These are phyloP conservation scores for Heliothis peltigera DNA, from an alignment of 2,888 invertebrate species.

Conservation along the genomic window DNA sequence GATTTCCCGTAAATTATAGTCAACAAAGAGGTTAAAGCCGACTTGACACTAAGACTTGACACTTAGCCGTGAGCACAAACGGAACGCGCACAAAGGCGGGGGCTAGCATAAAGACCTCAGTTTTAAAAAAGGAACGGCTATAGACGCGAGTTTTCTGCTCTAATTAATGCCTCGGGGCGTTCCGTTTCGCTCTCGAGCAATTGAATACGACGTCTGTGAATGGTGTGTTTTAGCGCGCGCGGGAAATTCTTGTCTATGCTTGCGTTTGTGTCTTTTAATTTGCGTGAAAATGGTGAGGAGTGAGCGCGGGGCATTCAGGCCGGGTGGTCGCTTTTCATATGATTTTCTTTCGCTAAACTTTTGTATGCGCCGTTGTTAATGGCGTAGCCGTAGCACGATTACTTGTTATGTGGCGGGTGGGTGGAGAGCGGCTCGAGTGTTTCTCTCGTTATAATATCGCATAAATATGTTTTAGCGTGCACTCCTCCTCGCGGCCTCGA, in stretches of 20 bases:
- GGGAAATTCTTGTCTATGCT: constrained; percentile 81
- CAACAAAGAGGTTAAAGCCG: constrained; percentile 75
- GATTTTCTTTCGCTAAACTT: constrained; percentile 73
- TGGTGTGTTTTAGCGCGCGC: constrained; percentile 85
- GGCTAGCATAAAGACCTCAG: constrained; percentile 84
- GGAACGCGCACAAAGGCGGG: constrained; percentile 80
- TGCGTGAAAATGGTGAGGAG: constrained; percentile 87
- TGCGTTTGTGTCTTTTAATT: constrained; percentile 88
- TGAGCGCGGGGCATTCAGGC: constrained; percentile 78
- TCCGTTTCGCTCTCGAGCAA: constrained; percentile 85
- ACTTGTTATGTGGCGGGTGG: constrained; percentile 77
- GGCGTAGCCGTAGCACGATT: constrained; percentile 74
- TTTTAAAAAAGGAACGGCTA: constrained; percentile 86
- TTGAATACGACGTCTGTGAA: constrained; percentile 85
- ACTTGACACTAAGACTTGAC: constrained; percentile 80
- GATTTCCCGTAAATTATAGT: constrained; percentile 62
- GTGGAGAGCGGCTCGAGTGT: constrained; percentile 72
- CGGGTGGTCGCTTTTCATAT: constrained; percentile 76
- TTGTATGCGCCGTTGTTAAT: constrained; percentile 70
- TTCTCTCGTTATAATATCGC: constrained; percentile 86
- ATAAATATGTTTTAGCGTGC: constrained; percentile 86
- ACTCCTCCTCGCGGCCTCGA: constrained; percentile 69
- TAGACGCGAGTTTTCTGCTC: constrained; percentile 86
- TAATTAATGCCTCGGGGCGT: constrained; percentile 90
- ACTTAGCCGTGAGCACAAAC: constrained; percentile 79